A percentile compares a stretch with the other conserved stretches of the same genome.
phyloP scores from a whole-genome alignment of 2,113 vertebrate species.

The Paratilapia polleni region DNA sequence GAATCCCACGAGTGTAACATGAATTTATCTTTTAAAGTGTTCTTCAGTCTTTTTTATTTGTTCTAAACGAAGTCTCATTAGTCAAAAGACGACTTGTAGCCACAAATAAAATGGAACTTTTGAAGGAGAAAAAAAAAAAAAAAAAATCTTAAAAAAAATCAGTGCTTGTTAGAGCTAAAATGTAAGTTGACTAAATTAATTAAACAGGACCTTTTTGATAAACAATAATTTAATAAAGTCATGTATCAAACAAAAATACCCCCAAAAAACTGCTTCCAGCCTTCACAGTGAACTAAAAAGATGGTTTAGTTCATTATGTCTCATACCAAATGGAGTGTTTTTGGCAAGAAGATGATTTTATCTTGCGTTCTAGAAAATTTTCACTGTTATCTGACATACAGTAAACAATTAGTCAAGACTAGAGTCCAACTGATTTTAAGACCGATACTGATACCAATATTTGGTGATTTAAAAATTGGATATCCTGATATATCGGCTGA shows the following conservation, averaged over 20 bases:
- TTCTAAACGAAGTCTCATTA: neutral
- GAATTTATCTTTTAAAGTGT: neutral
- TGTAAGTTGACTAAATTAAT: neutral
- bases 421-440: no score
- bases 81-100: neutral
- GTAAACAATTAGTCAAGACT: neutral
- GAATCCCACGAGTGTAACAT: slow-evolving; percentile 1
- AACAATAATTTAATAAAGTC: neutral
- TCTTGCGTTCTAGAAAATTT: neutral
- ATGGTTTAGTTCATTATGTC: neutral
- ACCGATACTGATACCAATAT: no score
- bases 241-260: no score
- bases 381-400: neutral
- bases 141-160: neutral
- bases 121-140: neutral
- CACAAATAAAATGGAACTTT: neutral
- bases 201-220: neutral
- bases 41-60: neutral
- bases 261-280: no score
- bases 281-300: neutral
- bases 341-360: neutral
- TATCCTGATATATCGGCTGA: no score
- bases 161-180: neutral
- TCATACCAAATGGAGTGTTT: neutral
- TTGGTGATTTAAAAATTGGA: no score